Conservation (phyloP, 2,113 vertebrate genomes). For the Brachionichthys hirsutus region DNA sequence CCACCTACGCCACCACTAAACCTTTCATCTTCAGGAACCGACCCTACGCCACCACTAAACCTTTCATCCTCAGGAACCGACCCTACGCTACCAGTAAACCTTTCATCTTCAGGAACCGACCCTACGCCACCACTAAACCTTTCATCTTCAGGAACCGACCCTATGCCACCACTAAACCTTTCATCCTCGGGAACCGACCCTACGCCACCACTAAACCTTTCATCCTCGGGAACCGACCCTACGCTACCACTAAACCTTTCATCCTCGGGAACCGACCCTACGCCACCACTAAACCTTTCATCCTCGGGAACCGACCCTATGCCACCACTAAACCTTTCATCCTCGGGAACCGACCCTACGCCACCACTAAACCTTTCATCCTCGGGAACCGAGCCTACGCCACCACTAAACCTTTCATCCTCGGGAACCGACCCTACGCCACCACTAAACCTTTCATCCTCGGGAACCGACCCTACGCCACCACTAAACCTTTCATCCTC, state of each 20-base stretch:
- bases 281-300: slow-evolving; percentile 34
- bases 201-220: slow-evolving; percentile 39
- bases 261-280: slow-evolving; percentile 5
- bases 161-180: too few species aligned
- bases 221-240: slow-evolving; percentile 4
- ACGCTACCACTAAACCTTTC: slow-evolving; percentile 28
- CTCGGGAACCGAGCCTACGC: slow-evolving; percentile 8
- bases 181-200: slow-evolving; percentile 5
- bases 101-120: slow-evolving; percentile 14
- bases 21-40: too few species aligned
- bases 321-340: slow-evolving; percentile 32
- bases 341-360: slow-evolving; percentile 6
- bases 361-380: slow-evolving; percentile 31
- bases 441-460: slow-evolving; percentile 34
- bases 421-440: neutral
- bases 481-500: slow-evolving; percentile 31
- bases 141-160: slow-evolving; percentile 8
- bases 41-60: too few species aligned
- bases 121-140: too few species aligned
- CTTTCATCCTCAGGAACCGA: slow-evolving; percentile 18
- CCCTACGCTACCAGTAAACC: slow-evolving; percentile 11
- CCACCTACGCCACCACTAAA: slow-evolving; percentile 39
- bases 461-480: neutral
- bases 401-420: slow-evolving; percentile 34
- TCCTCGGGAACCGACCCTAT: slow-evolving; percentile 5